Evolutionary conservation across 2,888 invertebrate genomes (phyloP).

Genomic region (Amphipyra berbera): DNA sequence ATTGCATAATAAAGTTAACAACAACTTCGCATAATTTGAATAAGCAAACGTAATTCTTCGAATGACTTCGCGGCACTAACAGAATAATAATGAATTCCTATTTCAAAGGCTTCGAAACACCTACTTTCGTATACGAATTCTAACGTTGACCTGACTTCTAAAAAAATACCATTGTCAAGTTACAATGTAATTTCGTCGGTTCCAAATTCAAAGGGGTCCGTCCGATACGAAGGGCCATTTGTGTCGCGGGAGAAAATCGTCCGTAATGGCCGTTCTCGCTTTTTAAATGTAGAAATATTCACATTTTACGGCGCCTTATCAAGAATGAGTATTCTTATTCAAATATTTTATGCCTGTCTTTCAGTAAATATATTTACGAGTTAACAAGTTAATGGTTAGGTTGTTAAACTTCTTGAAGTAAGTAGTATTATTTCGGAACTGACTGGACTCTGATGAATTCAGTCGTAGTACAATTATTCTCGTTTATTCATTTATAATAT

Average conservation of each 20-base stretch:
- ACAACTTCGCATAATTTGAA: background rate
- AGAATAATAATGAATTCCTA: constrained; percentile 2
- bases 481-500: too few species aligned
- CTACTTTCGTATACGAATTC: background rate
- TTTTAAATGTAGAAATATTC: constrained; percentile 44
- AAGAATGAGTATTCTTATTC: constrained; percentile 33
- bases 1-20: constrained; percentile 4
- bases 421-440: too few species aligned
- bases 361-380: constrained; percentile 31
- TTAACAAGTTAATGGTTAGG: constrained; percentile 12
- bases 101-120: constrained; percentile 7
- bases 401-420: background rate
- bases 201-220: constrained; percentile 50
- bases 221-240: constrained; percentile 50
- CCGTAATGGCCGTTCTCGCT: constrained; percentile 54
- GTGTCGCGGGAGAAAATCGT: constrained; percentile 60
- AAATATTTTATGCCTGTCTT: constrained; percentile 33
- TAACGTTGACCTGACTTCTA: constrained; percentile 10
- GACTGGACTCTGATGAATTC: too few species aligned
- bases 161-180: constrained; percentile 46
- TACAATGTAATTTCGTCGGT: constrained; percentile 58
- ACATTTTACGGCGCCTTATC: constrained; percentile 37
- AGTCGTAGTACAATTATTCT: too few species aligned
- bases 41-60: constrained; percentile 1
- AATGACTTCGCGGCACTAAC: background rate